Conservation (phyloP, 2,113 vertebrate genomes). For the Odobenus rosmarus region DNA sequence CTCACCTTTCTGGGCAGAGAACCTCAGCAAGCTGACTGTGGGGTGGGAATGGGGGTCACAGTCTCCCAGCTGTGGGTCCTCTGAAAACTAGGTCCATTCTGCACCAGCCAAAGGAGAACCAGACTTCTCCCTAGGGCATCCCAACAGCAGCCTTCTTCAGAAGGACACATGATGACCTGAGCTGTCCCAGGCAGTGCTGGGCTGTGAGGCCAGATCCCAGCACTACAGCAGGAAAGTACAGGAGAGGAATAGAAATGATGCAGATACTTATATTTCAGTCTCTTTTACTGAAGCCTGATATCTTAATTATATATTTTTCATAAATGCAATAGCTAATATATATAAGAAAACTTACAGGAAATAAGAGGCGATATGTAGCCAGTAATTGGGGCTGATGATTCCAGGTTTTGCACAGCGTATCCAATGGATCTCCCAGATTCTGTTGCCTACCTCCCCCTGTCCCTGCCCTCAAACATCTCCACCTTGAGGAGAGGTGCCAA, state of each 20-base stretch:
- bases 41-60: rapidly evolving
- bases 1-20: background rate
- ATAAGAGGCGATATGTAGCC: background rate
- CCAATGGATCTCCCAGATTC: background rate
- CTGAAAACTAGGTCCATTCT: background rate
- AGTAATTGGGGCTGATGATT: background rate
- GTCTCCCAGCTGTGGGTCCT: background rate
- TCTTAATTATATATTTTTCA: background rate
- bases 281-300: background rate
- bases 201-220: background rate
- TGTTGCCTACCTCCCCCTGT: background rate
- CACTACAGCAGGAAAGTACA: background rate
- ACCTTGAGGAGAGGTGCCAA: background rate
- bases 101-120: background rate
- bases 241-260: background rate
- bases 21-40: rapidly evolving
- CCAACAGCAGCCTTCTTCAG: background rate
- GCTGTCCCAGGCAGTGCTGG: background rate
- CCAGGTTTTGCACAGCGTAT: background rate
- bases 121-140: background rate
- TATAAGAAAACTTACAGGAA: background rate
- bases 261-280: too few relatives aligned
- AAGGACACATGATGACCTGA: background rate
- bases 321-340: background rate
- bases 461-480: background rate